These are phyloP conservation scores for Rhabdomys dilectus DNA, from an alignment of 2,113 vertebrate species.

Conservation along the genomic window DNA sequence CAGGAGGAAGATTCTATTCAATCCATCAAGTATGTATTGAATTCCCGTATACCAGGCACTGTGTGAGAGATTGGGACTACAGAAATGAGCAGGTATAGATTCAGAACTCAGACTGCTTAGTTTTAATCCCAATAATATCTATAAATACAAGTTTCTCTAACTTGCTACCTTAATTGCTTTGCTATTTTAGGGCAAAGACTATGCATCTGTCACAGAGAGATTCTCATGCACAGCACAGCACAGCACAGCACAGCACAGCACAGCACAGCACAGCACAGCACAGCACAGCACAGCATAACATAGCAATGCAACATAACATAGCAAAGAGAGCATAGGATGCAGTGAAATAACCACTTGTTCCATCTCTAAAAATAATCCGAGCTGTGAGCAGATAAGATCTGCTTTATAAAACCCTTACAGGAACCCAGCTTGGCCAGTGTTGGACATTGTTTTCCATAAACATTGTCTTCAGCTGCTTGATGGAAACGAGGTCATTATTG, in stretches of 20 bases:
- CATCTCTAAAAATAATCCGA: background rate
- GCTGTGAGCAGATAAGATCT: background rate
- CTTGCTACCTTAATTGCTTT: background rate
- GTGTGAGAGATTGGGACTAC: conserved; percentile 4
- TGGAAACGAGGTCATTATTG: background rate
- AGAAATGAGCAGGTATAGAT: background rate
- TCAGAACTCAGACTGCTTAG: background rate
- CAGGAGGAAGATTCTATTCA: conserved; percentile 60
- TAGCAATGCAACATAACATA: background rate
- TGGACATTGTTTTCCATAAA: background rate
- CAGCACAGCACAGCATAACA: background rate
- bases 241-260: background rate
- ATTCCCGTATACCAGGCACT: background rate
- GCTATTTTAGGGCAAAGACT: background rate
- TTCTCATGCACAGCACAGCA: background rate
- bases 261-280: no score
- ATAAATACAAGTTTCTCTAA: background rate
- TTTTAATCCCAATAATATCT: background rate
- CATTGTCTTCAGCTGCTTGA: background rate
- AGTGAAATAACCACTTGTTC: background rate
- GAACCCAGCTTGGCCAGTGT: background rate
- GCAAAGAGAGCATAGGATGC: no score
- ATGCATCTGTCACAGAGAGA: background rate
- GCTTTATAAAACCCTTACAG: background rate
- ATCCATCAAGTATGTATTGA: conserved; percentile 70